Percentiles rank a stretch among this genome's conserved stretches.
phyloP scores from a whole-genome alignment of 2,797 vertebrate species.

The Oophaga sylvatica region DNA sequence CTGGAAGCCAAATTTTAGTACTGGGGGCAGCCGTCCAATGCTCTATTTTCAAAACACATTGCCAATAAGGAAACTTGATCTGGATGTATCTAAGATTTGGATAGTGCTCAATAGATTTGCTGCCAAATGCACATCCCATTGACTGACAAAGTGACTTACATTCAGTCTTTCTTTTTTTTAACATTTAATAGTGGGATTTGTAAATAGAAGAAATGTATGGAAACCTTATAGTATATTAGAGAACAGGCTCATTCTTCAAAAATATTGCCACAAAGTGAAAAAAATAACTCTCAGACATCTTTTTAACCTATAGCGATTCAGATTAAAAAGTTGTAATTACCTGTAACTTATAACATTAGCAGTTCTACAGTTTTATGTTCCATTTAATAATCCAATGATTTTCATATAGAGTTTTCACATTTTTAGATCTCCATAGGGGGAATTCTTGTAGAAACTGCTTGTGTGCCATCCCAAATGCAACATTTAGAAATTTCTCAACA shows the following conservation, averaged over 20 bases:
- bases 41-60: constrained; percentile 35
- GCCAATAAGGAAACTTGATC: constrained; percentile 44
- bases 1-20: neutral
- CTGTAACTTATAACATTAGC: neutral
- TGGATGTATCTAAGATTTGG: neutral
- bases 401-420: no score
- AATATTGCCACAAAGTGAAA: neutral
- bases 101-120: neutral
- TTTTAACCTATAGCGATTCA: neutral
- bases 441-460: neutral
- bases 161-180: neutral
- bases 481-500: no score
- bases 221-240: neutral
- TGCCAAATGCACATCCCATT: constrained; percentile 11
- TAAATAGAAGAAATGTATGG: neutral
- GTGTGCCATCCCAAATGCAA: no score
- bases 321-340: no score
- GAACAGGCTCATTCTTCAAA: neutral
- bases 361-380: neutral
- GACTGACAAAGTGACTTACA: neutral
- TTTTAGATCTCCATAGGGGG: neutral
- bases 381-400: no score
- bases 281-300: neutral
- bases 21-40: constrained; percentile 6
- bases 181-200: neutral